These are phyloP conservation scores for Pristionchus japonicus DNA, from an alignment of 2,888 invertebrate species.

Conservation along the genomic window DNA sequence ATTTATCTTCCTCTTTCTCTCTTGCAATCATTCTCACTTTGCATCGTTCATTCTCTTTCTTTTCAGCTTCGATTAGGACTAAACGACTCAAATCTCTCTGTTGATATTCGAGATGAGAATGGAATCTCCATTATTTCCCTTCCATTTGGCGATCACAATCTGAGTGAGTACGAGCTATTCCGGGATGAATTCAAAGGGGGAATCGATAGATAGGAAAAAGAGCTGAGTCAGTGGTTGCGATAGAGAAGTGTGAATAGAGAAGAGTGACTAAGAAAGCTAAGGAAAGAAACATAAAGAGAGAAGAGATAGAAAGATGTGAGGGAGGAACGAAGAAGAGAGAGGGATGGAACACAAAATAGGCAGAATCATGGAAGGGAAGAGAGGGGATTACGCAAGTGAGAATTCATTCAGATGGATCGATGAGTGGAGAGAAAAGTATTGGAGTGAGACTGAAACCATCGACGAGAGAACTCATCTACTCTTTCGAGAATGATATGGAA, in stretches of 20 bases:
- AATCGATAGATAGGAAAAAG: constrained; percentile 23
- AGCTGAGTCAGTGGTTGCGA: neutral
- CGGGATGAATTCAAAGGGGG: neutral
- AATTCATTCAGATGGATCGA: neutral
- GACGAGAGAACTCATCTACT: neutral
- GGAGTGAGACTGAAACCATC: constrained; percentile 29
- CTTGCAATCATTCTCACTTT: neutral
- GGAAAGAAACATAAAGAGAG: neutral
- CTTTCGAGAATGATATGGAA: constrained; percentile 28
- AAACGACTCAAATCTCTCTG: neutral
- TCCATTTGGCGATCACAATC: neutral
- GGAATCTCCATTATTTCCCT: neutral
- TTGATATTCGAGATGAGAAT: neutral
- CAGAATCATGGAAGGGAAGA: neutral
- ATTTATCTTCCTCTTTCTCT: neutral
- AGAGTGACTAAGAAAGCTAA: constrained; percentile 15
- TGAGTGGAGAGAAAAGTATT: neutral
- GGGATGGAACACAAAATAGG: neutral
- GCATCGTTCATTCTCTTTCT: neutral
- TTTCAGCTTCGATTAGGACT: constrained; percentile 17
- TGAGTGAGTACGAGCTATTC: constrained; percentile 7
- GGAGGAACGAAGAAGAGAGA: neutral
- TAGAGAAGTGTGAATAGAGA: neutral
- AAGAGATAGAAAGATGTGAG: neutral
- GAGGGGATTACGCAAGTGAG: neutral